Evolutionary conservation across 2,888 invertebrate species (phyloP), one percentile per base, ranked within the genome.

Genomic region (Blera fallax): DNA sequence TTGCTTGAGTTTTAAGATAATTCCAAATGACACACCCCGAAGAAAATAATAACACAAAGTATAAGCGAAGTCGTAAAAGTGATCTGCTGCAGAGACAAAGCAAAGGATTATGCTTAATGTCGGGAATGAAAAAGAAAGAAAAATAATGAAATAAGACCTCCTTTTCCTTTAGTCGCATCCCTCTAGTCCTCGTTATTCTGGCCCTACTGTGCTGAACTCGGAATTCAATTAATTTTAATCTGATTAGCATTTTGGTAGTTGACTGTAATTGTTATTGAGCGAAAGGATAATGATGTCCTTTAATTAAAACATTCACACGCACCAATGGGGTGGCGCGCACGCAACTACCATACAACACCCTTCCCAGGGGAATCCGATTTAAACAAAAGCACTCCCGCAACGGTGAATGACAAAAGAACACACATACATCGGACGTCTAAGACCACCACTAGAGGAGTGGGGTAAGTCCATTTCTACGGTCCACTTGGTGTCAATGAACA

Each of bases 191-290:
- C 16, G 10, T 34, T 18, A 3, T 50, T 27, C 4, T 29, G 16
- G 14, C 37, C 48, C 6, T 29, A 29, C 34, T 60, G 48, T 70
- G 27, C 58, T 60, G 50, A 78, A 72, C 78, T 72, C 50, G 72
- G 58, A 83, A 83, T 83, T 78, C 77, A 78, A 83, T 83, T 83
- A 72, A 83, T 78, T 82, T 83, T 67, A 83, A 83, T 83, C 78
- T 78, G 78, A 83, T 83, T 78, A 78, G 82, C 72, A 72, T 83
- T 83, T 78, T 62, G 65, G 78, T 78, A 83, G 78, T 83, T 83
- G 58, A 78, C 65, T 83, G 82, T 78, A 83, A 83, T 78, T 78
- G 82, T 78, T 83, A 83, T 83, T 78, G 78, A 78, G 65, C 78
- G 72, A 83, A 73, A 78, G 82, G 78, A 78, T 83, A 83, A 83